phyloP scores from a whole-genome alignment of 2,888 invertebrate genomes.

The Pinctada fucata region DNA sequence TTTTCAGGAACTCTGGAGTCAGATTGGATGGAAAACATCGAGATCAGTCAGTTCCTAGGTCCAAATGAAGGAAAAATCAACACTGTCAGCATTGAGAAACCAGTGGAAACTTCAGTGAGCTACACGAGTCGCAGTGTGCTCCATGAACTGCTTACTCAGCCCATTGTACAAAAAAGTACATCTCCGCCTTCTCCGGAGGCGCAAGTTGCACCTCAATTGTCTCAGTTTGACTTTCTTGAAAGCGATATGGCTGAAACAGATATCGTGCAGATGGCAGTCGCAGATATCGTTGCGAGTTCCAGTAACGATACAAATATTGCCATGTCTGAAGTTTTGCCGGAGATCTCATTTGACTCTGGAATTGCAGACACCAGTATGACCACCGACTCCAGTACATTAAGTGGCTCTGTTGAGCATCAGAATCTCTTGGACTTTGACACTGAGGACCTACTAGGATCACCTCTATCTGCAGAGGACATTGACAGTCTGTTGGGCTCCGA shows the following conservation, averaged over 20 bases:
- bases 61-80: slow-evolving; percentile 8
- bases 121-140: slow-evolving; percentile 26
- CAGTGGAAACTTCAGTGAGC: not conserved
- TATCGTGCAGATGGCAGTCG: not conserved
- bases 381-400: slow-evolving; percentile 1
- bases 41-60: slow-evolving; percentile 54
- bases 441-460: slow-evolving; percentile 47
- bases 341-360: slow-evolving; percentile 25
- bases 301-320: not conserved
- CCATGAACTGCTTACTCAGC: slow-evolving; percentile 35
- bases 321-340: slow-evolving; percentile 22
- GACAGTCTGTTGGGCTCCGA: slow-evolving; percentile 52
- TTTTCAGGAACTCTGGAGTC: slow-evolving; percentile 58
- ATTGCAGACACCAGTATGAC: slow-evolving; percentile 9
- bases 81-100: not conserved
- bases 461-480: slow-evolving; percentile 55
- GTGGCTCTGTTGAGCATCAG: not conserved
- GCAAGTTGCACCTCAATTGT: slow-evolving; percentile 13
- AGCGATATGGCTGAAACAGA: not conserved
- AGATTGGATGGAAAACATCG: slow-evolving; percentile 68
- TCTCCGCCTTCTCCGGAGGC: slow-evolving; percentile 15
- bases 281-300: slow-evolving; percentile 13
- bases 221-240: slow-evolving; percentile 16
- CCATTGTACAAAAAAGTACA: slow-evolving; percentile 22
- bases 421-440: slow-evolving; percentile 27